Evolutionary conservation across 2,888 invertebrate genomes (phyloP).

Genomic region (Galeopsomyia nigrocyanea): DNA sequence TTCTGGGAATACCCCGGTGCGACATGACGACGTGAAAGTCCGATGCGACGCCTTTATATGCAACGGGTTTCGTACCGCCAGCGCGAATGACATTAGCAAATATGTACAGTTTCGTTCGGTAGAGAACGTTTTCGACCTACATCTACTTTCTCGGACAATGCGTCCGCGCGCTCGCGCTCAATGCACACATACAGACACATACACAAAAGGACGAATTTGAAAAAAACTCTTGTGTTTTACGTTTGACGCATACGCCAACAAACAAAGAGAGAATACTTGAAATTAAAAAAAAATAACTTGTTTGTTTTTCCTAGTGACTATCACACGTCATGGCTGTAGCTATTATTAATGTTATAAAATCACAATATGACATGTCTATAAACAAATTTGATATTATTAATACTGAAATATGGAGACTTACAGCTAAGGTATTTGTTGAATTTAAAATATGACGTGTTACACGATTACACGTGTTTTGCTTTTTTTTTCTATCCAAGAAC

Average conservation of each 20-base stretch:
- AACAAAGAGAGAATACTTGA: background rate
- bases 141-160: conserved; percentile 9
- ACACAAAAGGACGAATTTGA: background rate
- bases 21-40: too few species aligned
- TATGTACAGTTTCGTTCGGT: conserved; percentile 36
- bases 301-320: too few species aligned
- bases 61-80: too few species aligned
- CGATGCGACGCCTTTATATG: too few species aligned
- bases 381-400: too few species aligned
- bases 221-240: conserved; percentile 11
- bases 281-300: background rate
- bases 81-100: conserved; percentile 20
- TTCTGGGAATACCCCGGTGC: too few species aligned
- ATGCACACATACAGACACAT: background rate
- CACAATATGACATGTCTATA: background rate
- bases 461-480: too few species aligned
- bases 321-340: background rate
- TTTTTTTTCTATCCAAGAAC: too few species aligned
- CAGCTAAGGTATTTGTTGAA: too few species aligned
- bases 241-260: background rate
- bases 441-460: too few species aligned
- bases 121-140: conserved; percentile 29
- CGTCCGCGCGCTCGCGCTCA: too few species aligned
- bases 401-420: too few species aligned
- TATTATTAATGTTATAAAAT: background rate